phyloP scores from a whole-genome alignment of 2,113 vertebrate species.

The Nicator chloris region DNA sequence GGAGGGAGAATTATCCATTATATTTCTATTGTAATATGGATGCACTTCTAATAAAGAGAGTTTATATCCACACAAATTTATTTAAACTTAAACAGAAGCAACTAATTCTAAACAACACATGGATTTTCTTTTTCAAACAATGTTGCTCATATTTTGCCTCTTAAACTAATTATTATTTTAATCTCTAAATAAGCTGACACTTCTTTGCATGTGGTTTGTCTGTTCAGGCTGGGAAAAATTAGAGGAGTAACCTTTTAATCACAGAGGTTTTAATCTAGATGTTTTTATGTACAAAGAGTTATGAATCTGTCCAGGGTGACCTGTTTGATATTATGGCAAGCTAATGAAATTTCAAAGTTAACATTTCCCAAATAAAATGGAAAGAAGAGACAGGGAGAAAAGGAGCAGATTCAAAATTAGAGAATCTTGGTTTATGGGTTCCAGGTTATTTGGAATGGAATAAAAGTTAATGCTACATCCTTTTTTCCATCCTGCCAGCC shows the following conservation, averaged over 20 bases:
- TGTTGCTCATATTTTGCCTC: slow-evolving; percentile 17
- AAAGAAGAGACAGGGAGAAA: slow-evolving; percentile 44
- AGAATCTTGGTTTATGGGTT: slow-evolving; percentile 64
- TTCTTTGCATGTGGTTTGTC: slow-evolving; percentile 48
- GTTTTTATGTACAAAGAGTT: slow-evolving; percentile 33
- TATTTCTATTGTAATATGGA: slow-evolving; percentile 8
- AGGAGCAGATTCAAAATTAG: slow-evolving; percentile 51
- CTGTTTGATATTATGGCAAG: slow-evolving; percentile 9
- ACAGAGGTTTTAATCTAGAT: neutral
- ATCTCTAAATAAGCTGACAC: slow-evolving; percentile 42
- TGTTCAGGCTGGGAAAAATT: slow-evolving; percentile 34
- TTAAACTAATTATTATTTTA: slow-evolving; percentile 55
- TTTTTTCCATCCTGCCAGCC: slow-evolving; percentile 60
- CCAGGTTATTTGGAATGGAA: slow-evolving; percentile 67
- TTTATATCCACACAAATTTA: neutral
- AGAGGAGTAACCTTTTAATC: slow-evolving; percentile 50
- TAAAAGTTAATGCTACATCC: slow-evolving; percentile 63
- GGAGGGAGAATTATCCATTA: slow-evolving; percentile 7
- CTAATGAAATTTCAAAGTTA: slow-evolving; percentile 59
- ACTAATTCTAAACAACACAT: slow-evolving; percentile 14
- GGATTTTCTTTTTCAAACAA: slow-evolving; percentile 34
- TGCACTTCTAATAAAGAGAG: slow-evolving; percentile 19
- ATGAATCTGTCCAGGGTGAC: slow-evolving; percentile 9
- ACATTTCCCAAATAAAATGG: slow-evolving; percentile 45
- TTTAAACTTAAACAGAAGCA: slow-evolving; percentile 47